Base-by-base conservation (phyloP, 2,888 invertebrate species). In the Diloba caeruleocephala region DNA sequence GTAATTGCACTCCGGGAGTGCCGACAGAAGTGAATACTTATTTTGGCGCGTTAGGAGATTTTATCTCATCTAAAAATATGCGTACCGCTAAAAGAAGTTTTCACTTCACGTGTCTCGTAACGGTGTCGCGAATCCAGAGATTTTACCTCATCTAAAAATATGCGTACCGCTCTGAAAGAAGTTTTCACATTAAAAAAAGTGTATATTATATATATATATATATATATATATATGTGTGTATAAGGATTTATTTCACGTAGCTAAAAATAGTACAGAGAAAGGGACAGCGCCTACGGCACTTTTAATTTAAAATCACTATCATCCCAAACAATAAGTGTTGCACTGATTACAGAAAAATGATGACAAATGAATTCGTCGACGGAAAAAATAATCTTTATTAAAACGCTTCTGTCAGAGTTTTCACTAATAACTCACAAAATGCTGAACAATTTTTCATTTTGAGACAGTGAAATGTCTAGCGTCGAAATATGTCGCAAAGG, bases 221-320 rank as follows among this genome's bases (percentile, higher is more conserved):
- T n/a, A n/a, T n/a, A n/a, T n/a, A n/a, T n/a, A n/a, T n/a, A n/a
- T n/a, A n/a, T n/a, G n/a, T n/a, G n/a, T n/a, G n/a, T n/a, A n/a
- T 25, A 21, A 10, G 28, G 9, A 39, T 60, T 51, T 45, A 49
- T 48, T 42, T 34, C 21, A 38, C 33, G 42, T 38, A 28, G 15
- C 19, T 38, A 7, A 46, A 64, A 49, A 41, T 32, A 38, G 8
- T 36, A 31, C 14, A 39, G 49, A 78, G 86, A 81, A 76, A 87
- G 87, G 87, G 88, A 86, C 84, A 75, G 64, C 55, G 84, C 90
- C 75, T 10, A 69, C 45, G 79, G 91, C 87, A 39, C 56, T 90
- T 91, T 91, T 91, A 89, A 91, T 90, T 89, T 88, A 83, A 89
- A 89, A 85, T 86, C 84, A 87, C 82, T 78, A 83, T 81, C 76